Evolutionary conservation across 1,140 invertebrate genomes (phyloP), one percentile per base, ranked within the genome.

Genomic region (Bombus huntii): DNA sequence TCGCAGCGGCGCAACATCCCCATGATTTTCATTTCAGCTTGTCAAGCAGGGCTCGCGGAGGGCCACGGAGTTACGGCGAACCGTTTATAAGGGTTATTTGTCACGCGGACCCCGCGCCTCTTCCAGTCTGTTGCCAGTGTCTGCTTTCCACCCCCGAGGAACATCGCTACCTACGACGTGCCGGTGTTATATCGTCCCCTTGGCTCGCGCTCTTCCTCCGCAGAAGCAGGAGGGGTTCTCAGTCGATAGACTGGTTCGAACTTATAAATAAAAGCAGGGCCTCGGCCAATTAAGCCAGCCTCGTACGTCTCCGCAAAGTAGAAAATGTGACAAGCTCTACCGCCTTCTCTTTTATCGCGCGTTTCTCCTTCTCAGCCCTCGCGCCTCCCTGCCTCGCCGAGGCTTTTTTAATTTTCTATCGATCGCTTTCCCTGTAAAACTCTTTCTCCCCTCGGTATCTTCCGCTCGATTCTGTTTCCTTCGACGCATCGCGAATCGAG

Each of bases 51-150:
- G 68, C 66, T 85, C 81, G 86, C 78, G 82, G 75, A 73, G 31
- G 42, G 59, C 68, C 42, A 66, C 81, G 79, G 85, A 90, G 84
- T 95, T 93, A 93, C 91, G 91, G 90, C 81, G 89, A 87, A 89
- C 74, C 93, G 92, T 94, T 95, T 94, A 94, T 95, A 95, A 95
- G 93, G 93, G 93, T 95, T 95, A 95, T 95, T 95, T 95, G 94
- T 95, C 94, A 94, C 92, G 88, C 87, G 85, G 59, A 87, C 81
- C 77, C 83, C 88, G 57, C 37, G 57, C 39, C 53, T 59, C 74
- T 57, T 34, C 39, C 39, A n/a, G 28, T 13, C 5, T 8, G 87
- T 75, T 81, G 81, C 73, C 53, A 10, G 22, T 76, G 65, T 86
- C 73, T 86, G 34, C 71, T 44, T 80, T 59, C 70, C 65, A 79